phyloP scores from a whole-genome alignment of 2,113 vertebrate species.

The Aptenodytes patagonicus region DNA sequence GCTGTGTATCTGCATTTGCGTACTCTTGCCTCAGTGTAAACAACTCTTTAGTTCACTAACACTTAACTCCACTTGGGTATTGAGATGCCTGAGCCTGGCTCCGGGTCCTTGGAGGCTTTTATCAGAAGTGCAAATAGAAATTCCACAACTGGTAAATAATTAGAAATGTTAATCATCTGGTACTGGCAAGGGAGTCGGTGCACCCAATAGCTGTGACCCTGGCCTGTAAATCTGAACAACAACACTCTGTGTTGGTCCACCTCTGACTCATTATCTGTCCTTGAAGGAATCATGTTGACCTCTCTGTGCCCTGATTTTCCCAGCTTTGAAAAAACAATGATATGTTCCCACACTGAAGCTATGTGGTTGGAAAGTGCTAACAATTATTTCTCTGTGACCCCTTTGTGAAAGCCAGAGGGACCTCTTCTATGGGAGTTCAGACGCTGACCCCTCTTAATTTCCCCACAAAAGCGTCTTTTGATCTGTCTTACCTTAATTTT shows the following conservation, averaged over 20 bases:
- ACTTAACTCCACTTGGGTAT: not conserved
- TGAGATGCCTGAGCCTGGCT: not conserved
- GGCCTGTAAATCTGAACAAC: not conserved
- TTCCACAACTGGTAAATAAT: not conserved
- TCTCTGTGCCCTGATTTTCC: not conserved
- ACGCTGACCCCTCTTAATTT: not conserved
- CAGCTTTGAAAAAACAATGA: not conserved
- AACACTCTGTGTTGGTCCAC: not conserved
- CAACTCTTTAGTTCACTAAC: not conserved
- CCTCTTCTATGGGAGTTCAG: not conserved
- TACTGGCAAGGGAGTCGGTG: not conserved
- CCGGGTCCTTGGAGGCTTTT: not conserved
- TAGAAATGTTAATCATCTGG: not conserved
- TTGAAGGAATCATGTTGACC: not conserved
- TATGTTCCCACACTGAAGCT: not conserved
- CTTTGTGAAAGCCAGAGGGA: not conserved
- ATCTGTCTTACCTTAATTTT: not conserved
- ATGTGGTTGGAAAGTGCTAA: not conserved
- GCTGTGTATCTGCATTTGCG: not conserved
- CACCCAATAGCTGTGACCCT: not conserved
- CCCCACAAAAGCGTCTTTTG: not conserved
- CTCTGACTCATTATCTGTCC: conserved; percentile 6
- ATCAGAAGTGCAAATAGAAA: not conserved
- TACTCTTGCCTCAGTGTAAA: not conserved
- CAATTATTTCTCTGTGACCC: not conserved